Percentiles rank a stretch among this genome's conserved stretches.
Evolutionary conservation across 2,797 vertebrate genomes (phyloP).

Genomic region (Oreochromis mossambicus): DNA sequence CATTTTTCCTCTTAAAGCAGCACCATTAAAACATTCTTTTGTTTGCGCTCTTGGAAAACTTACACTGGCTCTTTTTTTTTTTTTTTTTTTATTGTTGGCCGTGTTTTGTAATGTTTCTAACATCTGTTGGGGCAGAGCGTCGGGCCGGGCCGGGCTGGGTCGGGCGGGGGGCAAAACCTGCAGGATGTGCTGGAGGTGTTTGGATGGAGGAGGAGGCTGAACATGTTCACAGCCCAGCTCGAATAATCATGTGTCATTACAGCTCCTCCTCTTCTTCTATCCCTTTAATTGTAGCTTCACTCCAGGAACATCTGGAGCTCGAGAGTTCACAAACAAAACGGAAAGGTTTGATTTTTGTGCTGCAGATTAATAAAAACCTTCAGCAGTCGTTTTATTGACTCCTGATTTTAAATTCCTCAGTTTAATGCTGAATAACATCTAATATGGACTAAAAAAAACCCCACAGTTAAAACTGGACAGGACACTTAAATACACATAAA

Average conservation of each 20-base stretch:
- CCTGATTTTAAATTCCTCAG: background rate
- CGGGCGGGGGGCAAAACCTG: slow-evolving; percentile 6
- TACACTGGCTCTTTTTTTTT: slow-evolving; percentile 29
- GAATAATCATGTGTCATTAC: background rate
- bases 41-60: slow-evolving; percentile 63
- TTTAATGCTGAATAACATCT: background rate
- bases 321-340: background rate
- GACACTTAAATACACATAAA: background rate
- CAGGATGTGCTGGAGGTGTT: slow-evolving; percentile 36
- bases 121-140: slow-evolving; percentile 49
- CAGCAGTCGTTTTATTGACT: background rate
- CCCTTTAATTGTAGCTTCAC: background rate
- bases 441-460: background rate
- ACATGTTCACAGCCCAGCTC: slow-evolving; percentile 19
- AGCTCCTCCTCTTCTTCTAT: slow-evolving; percentile 17
- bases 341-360: background rate
- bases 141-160: background rate
- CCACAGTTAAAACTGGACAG: background rate
- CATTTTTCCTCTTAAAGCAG: slow-evolving; percentile 47
- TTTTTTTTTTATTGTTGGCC: slow-evolving; percentile 60
- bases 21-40: slow-evolving; percentile 70
- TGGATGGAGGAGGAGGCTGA: background rate
- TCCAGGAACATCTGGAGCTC: slow-evolving; percentile 7
- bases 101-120: slow-evolving; percentile 58
- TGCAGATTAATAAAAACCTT: background rate